Conservation (phyloP, 2,888 invertebrate species). For the Dryococelus australis region DNA sequence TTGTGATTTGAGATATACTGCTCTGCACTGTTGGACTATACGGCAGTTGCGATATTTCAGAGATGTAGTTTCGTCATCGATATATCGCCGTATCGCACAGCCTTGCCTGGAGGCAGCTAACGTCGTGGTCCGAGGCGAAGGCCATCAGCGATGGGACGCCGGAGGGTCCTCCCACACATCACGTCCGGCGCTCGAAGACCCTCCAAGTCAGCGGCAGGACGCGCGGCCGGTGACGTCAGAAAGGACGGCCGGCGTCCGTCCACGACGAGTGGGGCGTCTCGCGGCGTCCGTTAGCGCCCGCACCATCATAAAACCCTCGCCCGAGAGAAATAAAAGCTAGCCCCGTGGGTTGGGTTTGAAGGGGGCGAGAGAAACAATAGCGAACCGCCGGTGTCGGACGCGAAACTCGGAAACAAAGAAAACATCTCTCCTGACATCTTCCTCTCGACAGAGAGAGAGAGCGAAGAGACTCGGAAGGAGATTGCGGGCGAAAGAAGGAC, state of each 20-base stretch:
- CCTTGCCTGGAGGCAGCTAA: too few relatives aligned
- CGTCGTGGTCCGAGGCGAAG: too few relatives aligned
- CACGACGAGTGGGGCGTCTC: neutral
- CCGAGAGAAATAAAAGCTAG: neutral
- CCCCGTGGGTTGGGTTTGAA: neutral
- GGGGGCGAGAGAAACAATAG: neutral
- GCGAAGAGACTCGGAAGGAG: neutral
- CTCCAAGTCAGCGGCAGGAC: neutral
- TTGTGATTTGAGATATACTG: too few relatives aligned
- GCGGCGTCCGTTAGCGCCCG: neutral
- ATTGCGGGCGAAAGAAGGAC: neutral
- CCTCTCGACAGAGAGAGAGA: neutral
- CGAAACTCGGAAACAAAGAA: slow-evolving; percentile 10
- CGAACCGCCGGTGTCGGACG: slow-evolving; percentile 10
- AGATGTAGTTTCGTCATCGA: too few relatives aligned
- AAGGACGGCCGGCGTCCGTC: neutral
- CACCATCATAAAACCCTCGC: neutral
- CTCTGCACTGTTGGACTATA: too few relatives aligned
- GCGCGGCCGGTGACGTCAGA: neutral
- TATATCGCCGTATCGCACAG: too few relatives aligned
- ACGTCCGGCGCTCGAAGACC: neutral
- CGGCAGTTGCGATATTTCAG: too few relatives aligned
- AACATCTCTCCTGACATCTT: slow-evolving; percentile 6
- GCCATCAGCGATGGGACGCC: too few relatives aligned
- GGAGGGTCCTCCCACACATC: neutral